Base-by-base conservation (phyloP, 2,888 invertebrate species). In the Cheilosia variabilis region DNA sequence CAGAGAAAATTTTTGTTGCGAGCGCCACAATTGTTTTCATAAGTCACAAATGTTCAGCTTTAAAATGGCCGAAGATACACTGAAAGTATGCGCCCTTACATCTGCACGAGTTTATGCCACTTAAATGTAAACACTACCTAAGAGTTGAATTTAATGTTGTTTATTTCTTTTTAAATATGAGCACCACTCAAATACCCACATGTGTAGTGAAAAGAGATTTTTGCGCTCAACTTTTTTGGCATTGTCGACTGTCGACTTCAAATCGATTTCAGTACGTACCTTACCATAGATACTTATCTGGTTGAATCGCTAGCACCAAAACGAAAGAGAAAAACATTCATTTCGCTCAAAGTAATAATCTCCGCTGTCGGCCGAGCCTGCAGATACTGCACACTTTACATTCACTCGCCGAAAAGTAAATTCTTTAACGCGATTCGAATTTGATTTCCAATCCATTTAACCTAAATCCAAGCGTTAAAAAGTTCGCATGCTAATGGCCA, bases 391-490 rank as follows among this genome's bases (percentile, higher is more conserved):
- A 68, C 68, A 80, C 75, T 80, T 62, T 68, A 50, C 68, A 68
- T 75, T 81, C 62, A 57, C 62, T 75, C 68, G 52, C 41, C 41
- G 53, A 45, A 19, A 19, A 75, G 68, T 50, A 37, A 52, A 72
- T 72, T 50, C 41, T 62, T 60, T 47, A 65, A 75, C 17, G 45
- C 65, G 65, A 65, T 65, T 50, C 17, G 19, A 60, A 65, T 24
- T 75, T 78, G 57, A 78, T 78, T 78, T 82, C 50, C 60, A 82
- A 82, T 72, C 66, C 78, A 62, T 60, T 82, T 78, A 82, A 82
- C 82, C 82, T 43, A 78, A 82, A 82, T 78, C 43, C 47, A 72
- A 82, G 65, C 72, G 58, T 53, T 52, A 65, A 76, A 81, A 76
- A 81, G 63, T 78, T 78, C 66, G 77, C 77, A 72, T 78, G 72